Conservation (phyloP, 2,888 invertebrate species). For the Eupithecia insigniata region DNA sequence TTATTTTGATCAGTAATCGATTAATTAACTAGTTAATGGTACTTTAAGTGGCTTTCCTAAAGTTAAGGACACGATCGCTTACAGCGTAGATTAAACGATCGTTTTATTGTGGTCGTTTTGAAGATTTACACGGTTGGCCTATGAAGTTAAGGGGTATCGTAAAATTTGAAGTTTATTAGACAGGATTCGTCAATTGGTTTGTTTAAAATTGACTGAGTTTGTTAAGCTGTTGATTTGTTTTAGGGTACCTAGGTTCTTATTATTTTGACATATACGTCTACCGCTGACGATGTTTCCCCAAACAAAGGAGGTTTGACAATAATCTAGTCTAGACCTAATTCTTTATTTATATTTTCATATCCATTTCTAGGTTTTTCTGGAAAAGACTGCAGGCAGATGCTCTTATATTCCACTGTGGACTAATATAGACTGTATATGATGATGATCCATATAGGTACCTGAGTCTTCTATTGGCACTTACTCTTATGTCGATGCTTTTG, state of each 20-base stretch:
- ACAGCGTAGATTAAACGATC: constrained; percentile 1
- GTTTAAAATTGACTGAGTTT: not conserved
- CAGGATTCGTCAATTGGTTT: constrained; percentile 7
- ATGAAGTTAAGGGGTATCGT: constrained; percentile 8
- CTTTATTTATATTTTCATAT: constrained; percentile 3
- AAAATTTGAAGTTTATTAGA: constrained; percentile 6
- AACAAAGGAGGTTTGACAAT: not conserved
- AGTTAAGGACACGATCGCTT: constrained; percentile 7
- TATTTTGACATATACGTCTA: not conserved
- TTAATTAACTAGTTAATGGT: not conserved
- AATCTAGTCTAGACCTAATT: not conserved
- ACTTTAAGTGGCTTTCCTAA: constrained; percentile 1
- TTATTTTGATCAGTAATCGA: not conserved
- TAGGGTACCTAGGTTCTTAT: not conserved
- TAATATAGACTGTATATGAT: too few relatives aligned
- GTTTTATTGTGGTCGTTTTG: constrained; percentile 2
- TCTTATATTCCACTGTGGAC: too few relatives aligned
- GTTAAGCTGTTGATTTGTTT: not conserved
- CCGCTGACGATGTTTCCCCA: not conserved
- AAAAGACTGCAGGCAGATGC: too few relatives aligned
- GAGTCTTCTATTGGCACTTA: not conserved
- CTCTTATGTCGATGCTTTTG: not conserved
- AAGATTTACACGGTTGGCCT: constrained; percentile 9
- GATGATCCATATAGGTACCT: not conserved
- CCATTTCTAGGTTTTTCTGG: too few relatives aligned